Evolutionary conservation across 1,140 invertebrate genomes (phyloP), one percentile per base, ranked within the genome.

Genomic region (Ceratitis capitata): DNA sequence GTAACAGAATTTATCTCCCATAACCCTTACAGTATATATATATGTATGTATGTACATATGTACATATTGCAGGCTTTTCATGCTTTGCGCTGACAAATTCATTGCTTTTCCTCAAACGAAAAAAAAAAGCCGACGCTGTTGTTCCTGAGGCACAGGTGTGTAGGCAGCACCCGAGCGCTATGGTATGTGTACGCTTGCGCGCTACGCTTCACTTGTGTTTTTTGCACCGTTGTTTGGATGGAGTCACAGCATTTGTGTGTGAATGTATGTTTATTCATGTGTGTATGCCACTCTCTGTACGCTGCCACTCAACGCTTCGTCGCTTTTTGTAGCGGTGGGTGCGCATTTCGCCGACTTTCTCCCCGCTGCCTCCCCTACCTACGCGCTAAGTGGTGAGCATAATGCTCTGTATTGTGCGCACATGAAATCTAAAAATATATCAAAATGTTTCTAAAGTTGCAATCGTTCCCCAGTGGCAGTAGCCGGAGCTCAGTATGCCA

Each of bases 191-290:
- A 35, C 16, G 61, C 61, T 69, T 69, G 61, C 61, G 61, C 61
- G 61, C 61, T 69, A 69, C 39, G 61, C 61, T 69, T 69, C 61
- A 69, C 61, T 69, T 69, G 32, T 32, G 61, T 5, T 69, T 53
- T 61, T 69, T 69, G 61, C 32, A 19, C 32, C 61, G 61, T 69
- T 32, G 61, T 14, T 78, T n/a, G 39, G 23, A 5, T 42, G 9
- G 7, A 78, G 14, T 64, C 14, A 32, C 26, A n/a, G 26, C n/a
- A 7, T 12, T 6, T 14, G n/a, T 26, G 19, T n/a, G 4, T 39
- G 10, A 45, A 78, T 23, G 39, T 10, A 78, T 5, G 32, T n/a
- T 35, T 14, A 35, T 78, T 39, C 16, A 23, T 12, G 16, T 12
- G 23, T 78, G n/a, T 12, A 6, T 78, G n/a, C 39, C 6, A n/a